Base-by-base conservation (phyloP, 1,140 invertebrate genomes). In the Diachasma alloeum region DNA sequence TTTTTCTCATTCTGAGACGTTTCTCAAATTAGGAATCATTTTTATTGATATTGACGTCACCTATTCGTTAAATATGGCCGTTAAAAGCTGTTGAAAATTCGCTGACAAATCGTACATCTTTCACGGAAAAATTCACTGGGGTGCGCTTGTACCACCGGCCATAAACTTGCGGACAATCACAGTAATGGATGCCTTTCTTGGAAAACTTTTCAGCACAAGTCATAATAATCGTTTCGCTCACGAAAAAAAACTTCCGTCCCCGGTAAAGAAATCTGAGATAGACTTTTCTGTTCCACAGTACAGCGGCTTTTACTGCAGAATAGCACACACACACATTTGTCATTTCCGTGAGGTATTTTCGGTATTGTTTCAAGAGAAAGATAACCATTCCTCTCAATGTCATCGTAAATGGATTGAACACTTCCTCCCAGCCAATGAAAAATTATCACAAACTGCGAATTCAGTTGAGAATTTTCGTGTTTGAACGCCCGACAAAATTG, bases 101-200 rank as follows among this genome's bases (percentile, higher is more conserved):
- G 59, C 26, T 63, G 59, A 63, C 59, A 24, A 26, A 9, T 26
- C 59, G 59, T 63, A 24, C 59, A 63, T 63, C 59, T 63, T 63
- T 63, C 19, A 1, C 13, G 24, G 22, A 24, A 63, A 26, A 63
- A 63, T 63, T 63, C 13, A 63, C 24, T 24, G 59, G 11, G 59
- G 24, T 24, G 53, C 68, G 36, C 48, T 77, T 77, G 78, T 77
- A 75, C 80, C 72, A 76, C 74, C 77, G 81, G 80, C 80, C 81
- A 81, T 85, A 85, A 83, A 83, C 79, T 80, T 77, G 76, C 79
- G 79, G 83, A 86, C 83, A 84, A 85, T 86, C 85, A 85, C 74
- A 80, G 79, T 86, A 86, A 86, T 86, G 80, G 84, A 83, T 83
- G 82, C 77, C 79, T 26, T 85, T 84, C 81, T 76, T 78, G 78